Base-by-base conservation (phyloP, 2,797 vertebrate species). In the Gorsachius magnificus region DNA sequence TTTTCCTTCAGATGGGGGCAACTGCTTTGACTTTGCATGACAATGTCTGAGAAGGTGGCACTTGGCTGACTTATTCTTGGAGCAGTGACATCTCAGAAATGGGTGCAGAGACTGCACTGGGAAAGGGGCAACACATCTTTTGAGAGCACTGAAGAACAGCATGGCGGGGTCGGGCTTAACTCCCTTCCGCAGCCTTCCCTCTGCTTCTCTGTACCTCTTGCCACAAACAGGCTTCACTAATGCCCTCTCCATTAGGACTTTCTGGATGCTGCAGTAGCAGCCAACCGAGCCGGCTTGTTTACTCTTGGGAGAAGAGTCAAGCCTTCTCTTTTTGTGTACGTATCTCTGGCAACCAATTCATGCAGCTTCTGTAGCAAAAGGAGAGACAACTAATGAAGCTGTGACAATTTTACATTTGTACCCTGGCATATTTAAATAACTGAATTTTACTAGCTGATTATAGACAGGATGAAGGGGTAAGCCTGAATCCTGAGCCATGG, bases 261-360 rank as follows among this genome's bases (percentile, higher is more conserved):
- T 11, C 19, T 54, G 66, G 63, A 25, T 69, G 78, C 80, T 78
- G 86, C 76, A 53, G 64, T 1, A 45, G 68, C 88, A 90, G 79
- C 45, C 80, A 86, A 31, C 65, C 64, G 65, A 89, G 69, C 83
- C 26, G n/a, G 26, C 48, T 46, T 64, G 24, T 36, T 41, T 72
- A 70, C 38, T 77, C 33, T 54, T 38, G 41, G 51, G 35, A 31
- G 50, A 56, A 74, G 87, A 61, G 31, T 68, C 8, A 53, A 79
- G 33, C 33, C 83, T 65, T 57, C n/a, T 89, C n/a, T 56, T 50
- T 83, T n/a, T 83, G 45, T 38, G 43, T 72, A 7, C 0, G 19
- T 82, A 75, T 74, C 91, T 92, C 93, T 89, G 89, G 84, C 84
- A 96, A 87, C 36, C 28, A 71, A 18, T 38, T 81, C 81, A 78